These are phyloP conservation scores for Drosophila aff. DNA, from an alignment of 1,140 invertebrate species.

Conservation along the genomic window DNA sequence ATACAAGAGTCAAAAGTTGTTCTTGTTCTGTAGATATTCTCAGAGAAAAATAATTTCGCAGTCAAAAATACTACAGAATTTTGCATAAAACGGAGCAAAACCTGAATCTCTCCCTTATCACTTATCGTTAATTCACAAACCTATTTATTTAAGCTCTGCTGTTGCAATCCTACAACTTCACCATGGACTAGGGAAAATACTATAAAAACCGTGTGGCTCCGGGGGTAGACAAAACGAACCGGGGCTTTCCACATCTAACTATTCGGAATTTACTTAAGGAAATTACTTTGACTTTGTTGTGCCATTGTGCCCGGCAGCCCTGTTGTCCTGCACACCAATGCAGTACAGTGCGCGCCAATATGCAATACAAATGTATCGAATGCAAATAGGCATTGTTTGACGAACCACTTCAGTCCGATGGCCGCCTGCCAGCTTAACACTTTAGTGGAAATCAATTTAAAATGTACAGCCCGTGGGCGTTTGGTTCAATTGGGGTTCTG, in stretches of 20 bases:
- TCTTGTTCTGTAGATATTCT: background rate
- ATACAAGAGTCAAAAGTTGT: background rate
- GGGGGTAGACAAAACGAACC: slow-evolving; percentile 29
- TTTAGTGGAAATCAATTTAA: slow-evolving; percentile 56
- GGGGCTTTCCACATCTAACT: slow-evolving; percentile 27
- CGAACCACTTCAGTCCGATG: slow-evolving; percentile 28
- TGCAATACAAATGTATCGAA: slow-evolving; percentile 51
- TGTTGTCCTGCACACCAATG: background rate
- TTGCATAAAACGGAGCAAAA: too few relatives aligned
- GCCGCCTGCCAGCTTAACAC: slow-evolving; percentile 40
- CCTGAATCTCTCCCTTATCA: background rate
- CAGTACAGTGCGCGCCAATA: slow-evolving; percentile 6
- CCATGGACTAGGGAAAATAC: slow-evolving; percentile 2
- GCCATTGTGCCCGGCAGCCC: slow-evolving; percentile 7
- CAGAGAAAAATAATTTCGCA: too few relatives aligned
- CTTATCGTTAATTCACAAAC: background rate
- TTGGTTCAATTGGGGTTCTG: slow-evolving; percentile 2
- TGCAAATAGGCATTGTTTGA: slow-evolving; percentile 61
- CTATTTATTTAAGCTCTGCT: slow-evolving; percentile 5
- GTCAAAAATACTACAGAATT: too few relatives aligned
- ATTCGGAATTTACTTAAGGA: slow-evolving; percentile 62
- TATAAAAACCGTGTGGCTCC: slow-evolving; percentile 41
- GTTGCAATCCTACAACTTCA: background rate
- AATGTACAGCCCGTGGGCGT: slow-evolving; percentile 14
- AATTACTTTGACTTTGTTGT: slow-evolving; percentile 62